Percentiles rank a stretch among this genome's conserved stretches.
These are phyloP conservation scores for Scyliorhinus canicula DNA, from an alignment of 2,797 vertebrate species.

Conservation along the genomic window DNA sequence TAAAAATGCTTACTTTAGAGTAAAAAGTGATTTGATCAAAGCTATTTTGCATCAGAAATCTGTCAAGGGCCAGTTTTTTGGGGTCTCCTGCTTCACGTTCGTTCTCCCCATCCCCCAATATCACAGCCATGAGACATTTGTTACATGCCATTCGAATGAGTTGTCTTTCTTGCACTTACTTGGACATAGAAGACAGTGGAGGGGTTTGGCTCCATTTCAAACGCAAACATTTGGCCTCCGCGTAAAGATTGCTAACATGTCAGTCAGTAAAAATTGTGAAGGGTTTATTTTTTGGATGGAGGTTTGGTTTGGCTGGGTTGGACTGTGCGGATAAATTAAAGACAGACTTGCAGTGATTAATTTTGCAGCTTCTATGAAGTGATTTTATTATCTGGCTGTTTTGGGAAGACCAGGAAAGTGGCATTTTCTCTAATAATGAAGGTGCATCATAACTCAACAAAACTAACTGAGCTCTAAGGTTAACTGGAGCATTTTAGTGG, in stretches of 20 bases:
- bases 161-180: slow-evolving; percentile 30
- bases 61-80: slow-evolving; percentile 1
- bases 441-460: background rate
- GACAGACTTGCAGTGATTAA: slow-evolving; percentile 9
- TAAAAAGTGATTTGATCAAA: background rate
- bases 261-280: slow-evolving; percentile 20
- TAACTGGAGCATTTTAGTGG: background rate
- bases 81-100: slow-evolving; percentile 22
- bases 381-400: slow-evolving; percentile 17
- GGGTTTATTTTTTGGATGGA: background rate
- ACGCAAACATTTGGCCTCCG: slow-evolving; percentile 29
- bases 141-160: slow-evolving; percentile 38
- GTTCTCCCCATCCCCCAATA: slow-evolving; percentile 28
- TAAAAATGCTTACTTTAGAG: slow-evolving; percentile 4
- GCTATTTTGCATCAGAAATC: background rate
- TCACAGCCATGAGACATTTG: slow-evolving; percentile 38
- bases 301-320: background rate
- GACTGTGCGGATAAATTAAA: slow-evolving; percentile 10
- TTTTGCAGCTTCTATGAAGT: background rate
- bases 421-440: background rate
- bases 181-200: slow-evolving; percentile 34
- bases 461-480: background rate
- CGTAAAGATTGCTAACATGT: slow-evolving; percentile 29
- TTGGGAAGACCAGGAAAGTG: background rate
- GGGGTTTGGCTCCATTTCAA: slow-evolving; percentile 27